phyloP scores from a whole-genome alignment of 2,797 vertebrate genomes.

The Melanotaenia pygmaea region DNA sequence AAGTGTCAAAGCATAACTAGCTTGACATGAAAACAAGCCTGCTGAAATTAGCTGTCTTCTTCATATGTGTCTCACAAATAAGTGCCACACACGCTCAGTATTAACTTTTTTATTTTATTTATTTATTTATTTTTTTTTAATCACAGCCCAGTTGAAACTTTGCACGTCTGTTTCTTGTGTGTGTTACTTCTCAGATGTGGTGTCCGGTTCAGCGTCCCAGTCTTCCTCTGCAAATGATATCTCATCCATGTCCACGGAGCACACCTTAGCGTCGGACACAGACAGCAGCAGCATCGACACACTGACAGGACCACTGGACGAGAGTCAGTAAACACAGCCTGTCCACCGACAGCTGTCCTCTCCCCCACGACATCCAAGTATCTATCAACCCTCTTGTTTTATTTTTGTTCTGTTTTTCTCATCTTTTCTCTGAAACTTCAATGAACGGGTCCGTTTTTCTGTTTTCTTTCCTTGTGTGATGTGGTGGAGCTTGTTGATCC shows the following conservation, averaged over 20 bases:
- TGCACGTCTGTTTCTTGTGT: background rate
- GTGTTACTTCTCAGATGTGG: slow-evolving; percentile 83
- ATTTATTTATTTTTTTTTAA: no score
- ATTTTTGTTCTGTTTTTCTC: slow-evolving; percentile 13
- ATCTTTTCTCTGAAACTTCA: slow-evolving; percentile 35
- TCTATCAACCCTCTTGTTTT: slow-evolving; percentile 32
- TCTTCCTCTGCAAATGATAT: slow-evolving; percentile 98
- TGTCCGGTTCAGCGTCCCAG: slow-evolving; percentile 91
- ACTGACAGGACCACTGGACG: slow-evolving; percentile 91
- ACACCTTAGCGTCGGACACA: slow-evolving; percentile 96
- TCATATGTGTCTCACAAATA: no score
- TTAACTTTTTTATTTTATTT: no score
- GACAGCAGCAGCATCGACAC: slow-evolving; percentile 98
- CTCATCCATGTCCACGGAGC: slow-evolving; percentile 99
- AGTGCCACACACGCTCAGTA: background rate
- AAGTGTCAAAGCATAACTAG: no score
- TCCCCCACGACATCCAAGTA: slow-evolving; percentile 27
- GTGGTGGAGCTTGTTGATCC: slow-evolving; percentile 31
- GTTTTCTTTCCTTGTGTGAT: slow-evolving; percentile 49
- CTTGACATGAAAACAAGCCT: no score
- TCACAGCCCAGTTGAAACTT: no score
- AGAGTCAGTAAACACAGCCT: slow-evolving; percentile 87
- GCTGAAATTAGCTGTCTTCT: no score
- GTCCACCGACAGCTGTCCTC: slow-evolving; percentile 27
- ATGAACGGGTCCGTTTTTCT: slow-evolving; percentile 66